Evolutionary conservation across 2,888 invertebrate species (phyloP), one percentile per base, ranked within the genome.

Genomic region (Pyrgus malvae): DNA sequence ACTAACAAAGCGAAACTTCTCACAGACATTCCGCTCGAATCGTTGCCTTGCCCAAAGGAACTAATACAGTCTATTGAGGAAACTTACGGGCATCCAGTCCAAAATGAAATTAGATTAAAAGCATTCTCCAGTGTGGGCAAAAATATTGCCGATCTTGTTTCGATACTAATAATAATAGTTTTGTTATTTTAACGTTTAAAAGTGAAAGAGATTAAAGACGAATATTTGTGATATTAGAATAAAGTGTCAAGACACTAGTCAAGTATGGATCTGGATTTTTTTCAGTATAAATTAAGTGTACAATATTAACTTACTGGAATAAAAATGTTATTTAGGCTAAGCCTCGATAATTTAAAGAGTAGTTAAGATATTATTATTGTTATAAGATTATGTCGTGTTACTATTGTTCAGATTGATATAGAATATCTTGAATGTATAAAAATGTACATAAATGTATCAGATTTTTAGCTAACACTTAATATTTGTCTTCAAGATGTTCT

Each of bases 161-260:
- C 80, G 55, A 54, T 78, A 58, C 16, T 78, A 63, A 68, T 68
- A 49, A 59, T 75, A 48, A 55, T 66, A 55, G 64, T 74, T 60
- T 58, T 80, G 62, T 66, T 84, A 49, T 48, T 68, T 57, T 70
- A 9, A 19, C 17, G 9, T 21, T 38, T n/a, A 21, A 38, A 21
- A 19, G 38, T 21, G 11, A 65, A 60, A 55, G 50, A 48, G 50
- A 44, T 29, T 49, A 62, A 57, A 33, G 62, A 72, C n/a, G 67
- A 73, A 71, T 72, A 70, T 82, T 84, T 87, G 87, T 86, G 87
- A 87, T 87, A 87, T 80, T 86, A 86, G 86, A 67, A 77, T 80
- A 83, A 78, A 65, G 69, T 75, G 69, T 66, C 65, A 23, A 21
- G 29, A 19, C n/a, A 12, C 70, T 70, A 75, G 66, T 59, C 49